Evolutionary conservation across 2,888 invertebrate species (phyloP).

Genomic region (Atethmia centrago): DNA sequence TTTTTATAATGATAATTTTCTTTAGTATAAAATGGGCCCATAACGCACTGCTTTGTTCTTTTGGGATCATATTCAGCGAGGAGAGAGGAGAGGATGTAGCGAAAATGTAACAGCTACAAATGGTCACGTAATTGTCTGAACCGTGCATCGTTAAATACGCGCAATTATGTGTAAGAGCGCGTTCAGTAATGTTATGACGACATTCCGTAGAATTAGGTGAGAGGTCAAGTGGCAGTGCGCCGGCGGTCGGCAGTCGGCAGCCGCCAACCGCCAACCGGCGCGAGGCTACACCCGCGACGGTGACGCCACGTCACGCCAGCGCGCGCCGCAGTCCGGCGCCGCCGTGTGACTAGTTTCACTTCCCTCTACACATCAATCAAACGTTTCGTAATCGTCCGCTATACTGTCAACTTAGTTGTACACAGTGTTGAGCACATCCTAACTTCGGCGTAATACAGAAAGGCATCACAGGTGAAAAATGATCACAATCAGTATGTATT

Average conservation of each 20-base stretch:
- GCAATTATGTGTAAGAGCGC: conserved; percentile 12
- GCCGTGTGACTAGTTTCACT: not conserved
- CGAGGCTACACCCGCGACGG: not conserved
- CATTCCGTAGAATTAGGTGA: conserved; percentile 59
- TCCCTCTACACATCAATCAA: conserved; percentile 7
- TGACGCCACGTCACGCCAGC: not conserved
- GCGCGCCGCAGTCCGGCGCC: not conserved
- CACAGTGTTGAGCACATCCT: not conserved
- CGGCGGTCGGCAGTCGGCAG: conserved; percentile 9
- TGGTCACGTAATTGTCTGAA: not conserved
- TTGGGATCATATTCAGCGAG: not conserved
- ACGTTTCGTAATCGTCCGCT: not conserved
- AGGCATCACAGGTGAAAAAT: not conserved
- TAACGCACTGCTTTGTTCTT: not conserved
- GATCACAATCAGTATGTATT: not conserved
- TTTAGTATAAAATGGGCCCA: not conserved
- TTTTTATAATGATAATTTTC: not conserved
- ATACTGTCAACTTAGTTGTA: not conserved
- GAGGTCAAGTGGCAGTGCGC: conserved; percentile 55
- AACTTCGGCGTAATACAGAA: not conserved
- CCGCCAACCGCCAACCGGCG: not conserved
- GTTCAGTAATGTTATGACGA: conserved; percentile 42
- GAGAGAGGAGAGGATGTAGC: not conserved
- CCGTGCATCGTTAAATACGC: conserved; percentile 2
- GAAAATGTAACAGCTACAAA: conserved; percentile 4